Evolutionary conservation across 2,797 vertebrate species (phyloP), one percentile per base, ranked within the genome.

Genomic region (Pelochelys cantorii): DNA sequence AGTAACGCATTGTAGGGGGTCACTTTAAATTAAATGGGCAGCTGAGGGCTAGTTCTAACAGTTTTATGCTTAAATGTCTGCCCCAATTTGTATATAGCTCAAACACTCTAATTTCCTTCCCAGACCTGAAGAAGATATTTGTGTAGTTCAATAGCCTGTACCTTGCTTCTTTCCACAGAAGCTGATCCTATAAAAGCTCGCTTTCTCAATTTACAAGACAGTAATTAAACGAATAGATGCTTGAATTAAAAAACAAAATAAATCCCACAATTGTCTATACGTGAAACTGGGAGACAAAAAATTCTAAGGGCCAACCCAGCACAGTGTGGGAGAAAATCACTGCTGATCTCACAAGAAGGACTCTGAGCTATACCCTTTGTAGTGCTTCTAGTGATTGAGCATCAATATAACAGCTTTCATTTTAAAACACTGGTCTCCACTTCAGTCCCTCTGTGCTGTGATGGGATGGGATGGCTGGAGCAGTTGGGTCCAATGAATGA

Each of bases 301-400:
- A 54, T 12, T 48, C 5, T 80, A 90, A 95, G 60, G 86, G 81
- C 60, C 92, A 92, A 94, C 34, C 57, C 11, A 92, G 84, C 89
- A 88, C 27, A 53, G 81, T 54, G 74, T 68, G 13, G 27, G 86
- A 71, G 82, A 14, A 96, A 94, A 87, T 79, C 78, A 68, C 42
- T 52, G 48, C 7, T 7, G 13, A 17, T 14, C 14, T 7, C 23
- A 27, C 25, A 77, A 29, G 74, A 8, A 75, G 6, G 4, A 23
- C 74, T 25, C 25, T 52, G 48, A 52, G 13, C 11, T 75, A 48
- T 34, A 48, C 88, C 74, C 79, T 92, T 95, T 92, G 37, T 93
- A 93, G 54, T 85, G 91, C 93, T 95, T 91, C 89, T 68, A 95
- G 94, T 94, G 88, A 52, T 65, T 84, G 85, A 90, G 59, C 68